A percentile compares a stretch with the other conserved stretches of the same genome.
Evolutionary conservation across 2,797 vertebrate species (phyloP).

Genomic region (Acridotheres tristis): DNA sequence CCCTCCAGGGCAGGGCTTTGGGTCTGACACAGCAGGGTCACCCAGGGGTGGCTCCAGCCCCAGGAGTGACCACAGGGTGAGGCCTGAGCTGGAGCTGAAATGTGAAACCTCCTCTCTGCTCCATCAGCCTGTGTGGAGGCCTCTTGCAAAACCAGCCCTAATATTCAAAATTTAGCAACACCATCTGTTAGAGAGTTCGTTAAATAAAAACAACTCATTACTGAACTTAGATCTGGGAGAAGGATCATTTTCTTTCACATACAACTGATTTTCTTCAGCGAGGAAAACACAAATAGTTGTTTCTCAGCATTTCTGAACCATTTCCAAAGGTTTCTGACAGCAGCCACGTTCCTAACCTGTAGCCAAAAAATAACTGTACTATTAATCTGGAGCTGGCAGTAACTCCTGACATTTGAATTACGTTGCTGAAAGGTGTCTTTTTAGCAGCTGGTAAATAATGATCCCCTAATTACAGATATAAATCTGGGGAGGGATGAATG

Average conservation of each 20-base stretch:
- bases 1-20: rapidly evolving
- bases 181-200: conserved; percentile 28
- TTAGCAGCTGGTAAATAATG: conserved; percentile 70
- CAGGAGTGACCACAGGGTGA: neutral
- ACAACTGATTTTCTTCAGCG: neutral
- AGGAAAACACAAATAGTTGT: neutral
- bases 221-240: neutral
- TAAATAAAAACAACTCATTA: conserved; percentile 45
- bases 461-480: conserved; percentile 73
- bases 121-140: neutral
- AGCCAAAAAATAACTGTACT: conserved; percentile 19
- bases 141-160: conserved; percentile 32
- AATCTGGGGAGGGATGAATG: conserved; percentile 59
- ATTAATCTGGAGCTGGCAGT: conserved; percentile 49
- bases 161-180: conserved; percentile 52
- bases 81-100: neutral
- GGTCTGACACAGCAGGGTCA: neutral
- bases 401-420: conserved; percentile 61
- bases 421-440: conserved; percentile 58
- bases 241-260: neutral
- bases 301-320: neutral
- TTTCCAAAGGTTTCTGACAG: neutral
- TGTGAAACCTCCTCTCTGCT: neutral
- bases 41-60: neutral
- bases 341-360: neutral